Percentiles rank a stretch among this genome's conserved stretches.
Conservation (phyloP, 2,797 vertebrate genomes). For the Semaprochilodus insignis region DNA sequence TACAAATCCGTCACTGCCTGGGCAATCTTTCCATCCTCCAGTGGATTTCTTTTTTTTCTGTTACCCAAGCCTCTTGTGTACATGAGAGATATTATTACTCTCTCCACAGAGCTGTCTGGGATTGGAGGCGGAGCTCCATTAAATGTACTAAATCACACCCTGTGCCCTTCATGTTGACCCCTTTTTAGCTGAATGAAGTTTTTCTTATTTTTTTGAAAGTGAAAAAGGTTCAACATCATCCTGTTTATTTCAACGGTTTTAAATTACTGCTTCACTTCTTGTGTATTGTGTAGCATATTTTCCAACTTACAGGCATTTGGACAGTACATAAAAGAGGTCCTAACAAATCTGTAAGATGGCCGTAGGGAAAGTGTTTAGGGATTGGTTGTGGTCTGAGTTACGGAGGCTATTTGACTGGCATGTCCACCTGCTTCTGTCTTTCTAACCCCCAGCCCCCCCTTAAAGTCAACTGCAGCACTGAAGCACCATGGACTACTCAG, state of each 20-base stretch:
- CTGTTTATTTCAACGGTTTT: not conserved
- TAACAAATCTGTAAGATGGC: slow-evolving; percentile 14
- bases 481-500: slow-evolving; percentile 73
- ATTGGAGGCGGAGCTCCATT: slow-evolving; percentile 50
- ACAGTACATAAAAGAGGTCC: slow-evolving; percentile 36
- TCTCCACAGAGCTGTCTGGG: slow-evolving; percentile 57
- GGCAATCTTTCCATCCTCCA: slow-evolving; percentile 38
- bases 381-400: slow-evolving; percentile 18
- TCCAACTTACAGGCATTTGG: not conserved
- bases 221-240: no score
- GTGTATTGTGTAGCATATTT: not conserved
- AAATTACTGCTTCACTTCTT: not conserved
- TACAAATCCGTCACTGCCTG: not conserved
- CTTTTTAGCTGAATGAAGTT: no score
- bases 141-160: slow-evolving; percentile 30
- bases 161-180: slow-evolving; percentile 12
- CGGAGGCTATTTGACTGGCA: slow-evolving; percentile 42
- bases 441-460: slow-evolving; percentile 43
- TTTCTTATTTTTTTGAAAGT: not conserved
- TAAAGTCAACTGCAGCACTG: slow-evolving; percentile 68
- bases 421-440: slow-evolving; percentile 77
- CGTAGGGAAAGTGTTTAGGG: slow-evolving; percentile 10
- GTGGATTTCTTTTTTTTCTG: slow-evolving; percentile 49
- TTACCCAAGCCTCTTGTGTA: slow-evolving; percentile 42
- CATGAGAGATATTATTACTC: slow-evolving; percentile 54